Base-by-base conservation (phyloP, 2,113 vertebrate species). In the Triplophysa dalaica region DNA sequence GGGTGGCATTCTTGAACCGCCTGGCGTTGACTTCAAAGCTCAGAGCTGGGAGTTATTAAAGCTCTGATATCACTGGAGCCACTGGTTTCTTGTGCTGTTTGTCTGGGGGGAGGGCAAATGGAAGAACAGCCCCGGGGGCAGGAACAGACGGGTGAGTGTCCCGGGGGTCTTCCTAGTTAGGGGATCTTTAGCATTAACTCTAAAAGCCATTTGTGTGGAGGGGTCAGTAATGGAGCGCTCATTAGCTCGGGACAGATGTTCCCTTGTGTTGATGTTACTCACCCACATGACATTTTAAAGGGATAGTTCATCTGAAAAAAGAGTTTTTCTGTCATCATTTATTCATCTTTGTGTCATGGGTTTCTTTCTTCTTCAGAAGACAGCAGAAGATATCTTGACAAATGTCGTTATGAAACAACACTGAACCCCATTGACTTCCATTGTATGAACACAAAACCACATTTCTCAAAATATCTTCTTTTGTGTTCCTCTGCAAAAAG, bases 1-100 rank as follows among this genome's bases (percentile, higher is more conserved):
- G 89, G 87, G 87, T 89, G 85, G 88, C 87, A 93, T 92, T 92
- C 91, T 89, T 92, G 86, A 91, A 90, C 90, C 89, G 92, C 90
- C 90, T 91, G 91, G 89, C 87, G 87, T 82, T 0, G 75, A 94
- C 92, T 91, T 93, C 92, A 93, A 92, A 94, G 92, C 77, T 1
- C 72, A 21, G 38, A 86, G 85, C 89, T 88, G 86, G 84, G 91
- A 91, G 89, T 91, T 91, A 91, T 91, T 92, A 91, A 88, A 90
- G 89, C 83, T 87, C 88, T 91, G 91, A 89, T 91, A 92, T 90
- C 89, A 88, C 85, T 81, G 82, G 88, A 92, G 90, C 89, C 89
- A 87, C 86, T 77, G 73, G 87, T 87, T 87, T 87, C 85, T 88
- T 38, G 50, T 54, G 54, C 90, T 87, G 82, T 83, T 21, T 70